phyloP scores from a whole-genome alignment of 1,140 invertebrate genomes.

The Carcinoscorpius rotundicauda region DNA sequence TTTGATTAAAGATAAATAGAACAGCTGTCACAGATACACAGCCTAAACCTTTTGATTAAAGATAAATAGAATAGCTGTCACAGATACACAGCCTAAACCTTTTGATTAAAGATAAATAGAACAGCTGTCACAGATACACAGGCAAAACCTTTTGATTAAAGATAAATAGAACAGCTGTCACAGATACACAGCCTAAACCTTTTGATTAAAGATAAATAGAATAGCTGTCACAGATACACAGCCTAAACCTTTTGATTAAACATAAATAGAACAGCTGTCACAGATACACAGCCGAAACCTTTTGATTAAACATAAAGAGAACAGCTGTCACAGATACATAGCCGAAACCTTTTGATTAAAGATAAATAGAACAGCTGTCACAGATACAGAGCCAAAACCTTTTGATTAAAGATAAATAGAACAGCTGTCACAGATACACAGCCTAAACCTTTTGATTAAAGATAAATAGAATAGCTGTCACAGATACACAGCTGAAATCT shows the following conservation, averaged over 20 bases:
- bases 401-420: constrained; percentile 5
- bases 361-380: no score
- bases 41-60: constrained; percentile 2
- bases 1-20: constrained; percentile 5
- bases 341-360: constrained; percentile 1
- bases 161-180: no score
- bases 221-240: neutral
- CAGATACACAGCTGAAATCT: neutral
- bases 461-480: no score
- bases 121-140: neutral
- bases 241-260: constrained; percentile 2
- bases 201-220: constrained; percentile 5
- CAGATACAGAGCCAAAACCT: neutral
- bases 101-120: constrained; percentile 5
- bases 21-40: neutral
- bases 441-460: constrained; percentile 2
- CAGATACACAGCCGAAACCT: neutral
- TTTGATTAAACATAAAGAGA: constrained; percentile 5
- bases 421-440: neutral
- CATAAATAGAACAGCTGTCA: no score
- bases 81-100: neutral
- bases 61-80: no score
- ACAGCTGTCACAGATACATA: neutral
- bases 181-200: neutral
- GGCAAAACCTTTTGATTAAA: constrained; percentile 1